Evolutionary conservation across 2,888 invertebrate species (phyloP).

Genomic region (Meganola albula): DNA sequence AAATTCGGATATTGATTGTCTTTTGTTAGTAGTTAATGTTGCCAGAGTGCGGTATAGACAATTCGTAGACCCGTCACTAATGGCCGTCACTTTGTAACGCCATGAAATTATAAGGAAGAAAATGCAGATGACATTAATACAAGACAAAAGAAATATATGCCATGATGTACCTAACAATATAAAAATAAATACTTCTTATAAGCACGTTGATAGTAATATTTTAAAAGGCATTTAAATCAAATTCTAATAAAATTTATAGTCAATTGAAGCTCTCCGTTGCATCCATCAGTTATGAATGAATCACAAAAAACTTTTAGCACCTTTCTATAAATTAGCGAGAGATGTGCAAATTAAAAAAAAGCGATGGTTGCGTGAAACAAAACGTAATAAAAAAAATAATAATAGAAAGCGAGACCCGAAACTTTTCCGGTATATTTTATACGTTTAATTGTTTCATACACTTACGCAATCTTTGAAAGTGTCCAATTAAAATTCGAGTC

Average conservation of each 20-base stretch:
- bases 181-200: conserved; percentile 48
- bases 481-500: conserved; percentile 61
- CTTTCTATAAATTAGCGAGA: conserved; percentile 14
- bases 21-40: conserved; percentile 22
- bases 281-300: neutral
- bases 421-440: conserved; percentile 63
- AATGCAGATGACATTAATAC: conserved; percentile 51
- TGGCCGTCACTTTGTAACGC: conserved; percentile 26
- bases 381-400: conserved; percentile 43
- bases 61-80: conserved; percentile 27
- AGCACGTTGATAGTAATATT: conserved; percentile 51
- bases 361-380: conserved; percentile 49
- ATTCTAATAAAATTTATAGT: conserved; percentile 52
- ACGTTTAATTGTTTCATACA: conserved; percentile 70
- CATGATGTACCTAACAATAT: too few relatives aligned
- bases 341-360: conserved; percentile 28
- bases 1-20: conserved; percentile 10
- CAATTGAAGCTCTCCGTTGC: conserved; percentile 28
- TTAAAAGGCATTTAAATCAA: conserved; percentile 36
- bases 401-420: conserved; percentile 57
- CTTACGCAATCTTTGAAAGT: conserved; percentile 65
- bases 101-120: conserved; percentile 71
- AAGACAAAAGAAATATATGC: conserved; percentile 36
- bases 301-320: neutral
- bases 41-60: conserved; percentile 16